Evolutionary conservation across 2,113 vertebrate genomes (phyloP).

Genomic region (Osmerus eperlanus): DNA sequence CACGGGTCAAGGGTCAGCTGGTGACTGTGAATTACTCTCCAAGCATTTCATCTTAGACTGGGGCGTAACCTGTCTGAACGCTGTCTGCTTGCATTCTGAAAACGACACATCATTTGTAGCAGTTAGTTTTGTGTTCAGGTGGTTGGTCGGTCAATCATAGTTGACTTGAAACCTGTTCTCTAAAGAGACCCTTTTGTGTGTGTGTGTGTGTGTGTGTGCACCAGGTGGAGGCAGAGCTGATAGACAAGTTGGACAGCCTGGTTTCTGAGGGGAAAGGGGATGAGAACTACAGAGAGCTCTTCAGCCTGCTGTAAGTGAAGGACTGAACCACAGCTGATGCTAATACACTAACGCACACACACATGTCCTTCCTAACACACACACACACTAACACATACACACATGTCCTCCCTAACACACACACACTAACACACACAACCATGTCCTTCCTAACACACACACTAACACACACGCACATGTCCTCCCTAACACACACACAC

Average conservation of each 20-base stretch:
- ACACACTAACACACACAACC: not conserved
- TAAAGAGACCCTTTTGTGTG: conserved; percentile 4
- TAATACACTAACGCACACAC: not conserved
- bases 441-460: no score
- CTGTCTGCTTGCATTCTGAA: no score
- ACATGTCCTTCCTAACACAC: not conserved
- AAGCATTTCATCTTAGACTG: no score
- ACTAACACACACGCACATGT: not conserved
- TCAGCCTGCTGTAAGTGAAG: conserved; percentile 88
- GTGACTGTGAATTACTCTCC: not conserved
- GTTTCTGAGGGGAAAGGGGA: conserved; percentile 97
- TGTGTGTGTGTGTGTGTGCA: not conserved
- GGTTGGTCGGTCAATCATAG: no score
- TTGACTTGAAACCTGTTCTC: not conserved
- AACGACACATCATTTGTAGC: no score
- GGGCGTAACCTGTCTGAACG: no score
- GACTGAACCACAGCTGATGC: not conserved
- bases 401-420: no score
- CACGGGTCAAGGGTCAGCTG: not conserved
- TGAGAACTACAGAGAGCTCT: conserved; percentile 98
- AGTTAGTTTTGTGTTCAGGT: no score
- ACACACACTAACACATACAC: not conserved
- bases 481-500: no score
- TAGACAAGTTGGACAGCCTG: conserved; percentile 96
- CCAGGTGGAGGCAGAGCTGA: conserved; percentile 95